These are phyloP conservation scores for Pica pica DNA, from an alignment of 2,113 vertebrate genomes.

Conservation along the genomic window DNA sequence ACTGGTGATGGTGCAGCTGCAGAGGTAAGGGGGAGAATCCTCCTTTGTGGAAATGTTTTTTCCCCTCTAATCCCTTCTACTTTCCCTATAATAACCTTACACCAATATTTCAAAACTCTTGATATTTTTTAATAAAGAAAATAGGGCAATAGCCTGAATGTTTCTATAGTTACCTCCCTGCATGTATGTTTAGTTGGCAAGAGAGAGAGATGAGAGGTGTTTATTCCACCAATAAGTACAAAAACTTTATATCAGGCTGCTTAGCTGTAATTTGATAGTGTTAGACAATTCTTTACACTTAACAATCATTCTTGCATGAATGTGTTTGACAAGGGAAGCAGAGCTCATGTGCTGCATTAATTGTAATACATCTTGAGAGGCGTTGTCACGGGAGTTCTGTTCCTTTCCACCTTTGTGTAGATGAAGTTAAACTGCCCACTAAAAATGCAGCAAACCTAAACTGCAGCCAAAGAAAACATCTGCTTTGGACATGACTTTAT, in stretches of 20 bases:
- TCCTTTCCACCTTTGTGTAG: not conserved
- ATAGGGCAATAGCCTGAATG: not conserved
- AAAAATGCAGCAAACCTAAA: not conserved
- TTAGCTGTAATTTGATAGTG: not conserved
- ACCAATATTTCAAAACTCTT: not conserved
- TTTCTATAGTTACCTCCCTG: not conserved
- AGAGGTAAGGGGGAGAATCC: slow-evolving; percentile 46
- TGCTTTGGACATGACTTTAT: slow-evolving; percentile 55
- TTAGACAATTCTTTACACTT: not conserved
- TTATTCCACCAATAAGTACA: not conserved
- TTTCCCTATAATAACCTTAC: not conserved
- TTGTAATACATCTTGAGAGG: not conserved
- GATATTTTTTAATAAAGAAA: not conserved
- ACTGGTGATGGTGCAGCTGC: not conserved
- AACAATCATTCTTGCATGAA: not conserved
- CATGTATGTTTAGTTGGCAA: not conserved
- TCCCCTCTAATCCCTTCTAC: not conserved
- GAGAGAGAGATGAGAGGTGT: not conserved
- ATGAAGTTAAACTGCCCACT: slow-evolving; percentile 1
- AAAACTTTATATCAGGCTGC: not conserved
- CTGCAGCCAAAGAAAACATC: slow-evolving; percentile 47
- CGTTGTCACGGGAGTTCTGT: not conserved
- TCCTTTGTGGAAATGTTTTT: not conserved
- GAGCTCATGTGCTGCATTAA: not conserved
- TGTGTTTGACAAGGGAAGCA: not conserved